Evolutionary conservation across 2,797 vertebrate species (phyloP).

Genomic region (Tolypeutes matacus): DNA sequence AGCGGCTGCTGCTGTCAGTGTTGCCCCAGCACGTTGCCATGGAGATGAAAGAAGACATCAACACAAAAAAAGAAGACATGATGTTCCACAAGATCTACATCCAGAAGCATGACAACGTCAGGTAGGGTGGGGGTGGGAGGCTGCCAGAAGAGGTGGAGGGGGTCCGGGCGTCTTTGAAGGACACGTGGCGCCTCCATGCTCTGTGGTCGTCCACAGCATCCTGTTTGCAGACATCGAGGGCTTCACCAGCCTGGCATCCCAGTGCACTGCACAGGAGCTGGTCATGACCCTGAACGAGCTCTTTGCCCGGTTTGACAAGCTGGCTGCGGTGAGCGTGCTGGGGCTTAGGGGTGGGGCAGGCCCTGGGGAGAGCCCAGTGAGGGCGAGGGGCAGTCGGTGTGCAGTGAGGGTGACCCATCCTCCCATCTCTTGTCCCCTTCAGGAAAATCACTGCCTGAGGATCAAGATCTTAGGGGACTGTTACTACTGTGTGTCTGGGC

Average conservation of each 20-base stretch:
- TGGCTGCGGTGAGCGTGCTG: conserved; percentile 94
- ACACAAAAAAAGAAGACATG: conserved; percentile 99
- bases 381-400: too few species aligned
- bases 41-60: conserved; percentile 99
- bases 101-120: conserved; percentile 99
- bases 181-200: rapidly evolving
- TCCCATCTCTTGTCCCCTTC: neutral
- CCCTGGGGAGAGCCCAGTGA: neutral
- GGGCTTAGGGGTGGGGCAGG: neutral
- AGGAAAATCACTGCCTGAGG: conserved; percentile 98
- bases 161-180: neutral
- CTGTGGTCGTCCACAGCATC: conserved; percentile 90
- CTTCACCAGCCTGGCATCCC: conserved; percentile 98
- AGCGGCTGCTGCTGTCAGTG: conserved; percentile 97
- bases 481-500: conserved; percentile 97
- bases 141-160: neutral
- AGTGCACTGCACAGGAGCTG: conserved; percentile 98
- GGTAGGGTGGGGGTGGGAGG: conserved; percentile 86
- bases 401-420: neutral
- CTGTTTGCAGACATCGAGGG: conserved; percentile 99
- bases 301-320: conserved; percentile 98
- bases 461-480: conserved; percentile 99
- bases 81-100: conserved; percentile 99
- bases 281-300: conserved; percentile 99
- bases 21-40: conserved; percentile 98